Evolutionary conservation across 2,888 invertebrate species (phyloP).

Genomic region (Nymphalis c-album): DNA sequence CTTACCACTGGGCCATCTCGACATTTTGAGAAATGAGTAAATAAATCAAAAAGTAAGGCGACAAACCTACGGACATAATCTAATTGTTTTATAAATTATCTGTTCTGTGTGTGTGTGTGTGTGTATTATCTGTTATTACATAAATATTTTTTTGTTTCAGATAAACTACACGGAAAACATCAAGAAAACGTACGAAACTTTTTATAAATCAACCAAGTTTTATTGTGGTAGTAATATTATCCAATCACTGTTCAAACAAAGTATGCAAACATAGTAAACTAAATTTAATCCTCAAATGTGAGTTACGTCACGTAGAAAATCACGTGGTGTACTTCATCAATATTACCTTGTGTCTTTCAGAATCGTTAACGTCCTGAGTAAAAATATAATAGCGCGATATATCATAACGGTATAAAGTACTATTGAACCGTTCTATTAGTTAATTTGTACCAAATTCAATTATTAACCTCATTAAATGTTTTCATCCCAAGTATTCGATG

Average conservation of each 20-base stretch:
- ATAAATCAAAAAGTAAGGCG: no score
- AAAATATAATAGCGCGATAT: not conserved
- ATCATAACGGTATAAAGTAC: not conserved
- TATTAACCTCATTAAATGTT: no score
- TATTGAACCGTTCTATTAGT: no score
- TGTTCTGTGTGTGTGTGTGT: no score
- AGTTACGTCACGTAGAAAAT: constrained; percentile 25
- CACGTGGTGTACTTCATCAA: constrained; percentile 49
- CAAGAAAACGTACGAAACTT: constrained; percentile 1
- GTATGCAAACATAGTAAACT: constrained; percentile 6
- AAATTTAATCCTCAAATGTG: constrained; percentile 5
- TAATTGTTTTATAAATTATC: no score
- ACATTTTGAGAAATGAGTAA: no score
- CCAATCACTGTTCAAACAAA: constrained; percentile 1
- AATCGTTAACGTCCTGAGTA: constrained; percentile 9
- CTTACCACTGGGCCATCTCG: no score
- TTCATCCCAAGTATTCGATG: constrained; percentile 61
- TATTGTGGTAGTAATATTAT: not conserved
- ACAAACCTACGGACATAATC: no score
- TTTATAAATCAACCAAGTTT: not conserved
- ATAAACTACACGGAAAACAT: not conserved
- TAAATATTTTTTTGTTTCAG: constrained; percentile 6
- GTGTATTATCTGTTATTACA: no score
- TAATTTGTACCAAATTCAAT: no score
- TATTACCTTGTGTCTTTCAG: constrained; percentile 33